Evolutionary conservation across 2,888 invertebrate genomes (phyloP), one percentile per base, ranked within the genome.

Genomic region (Colostygia pectinataria): DNA sequence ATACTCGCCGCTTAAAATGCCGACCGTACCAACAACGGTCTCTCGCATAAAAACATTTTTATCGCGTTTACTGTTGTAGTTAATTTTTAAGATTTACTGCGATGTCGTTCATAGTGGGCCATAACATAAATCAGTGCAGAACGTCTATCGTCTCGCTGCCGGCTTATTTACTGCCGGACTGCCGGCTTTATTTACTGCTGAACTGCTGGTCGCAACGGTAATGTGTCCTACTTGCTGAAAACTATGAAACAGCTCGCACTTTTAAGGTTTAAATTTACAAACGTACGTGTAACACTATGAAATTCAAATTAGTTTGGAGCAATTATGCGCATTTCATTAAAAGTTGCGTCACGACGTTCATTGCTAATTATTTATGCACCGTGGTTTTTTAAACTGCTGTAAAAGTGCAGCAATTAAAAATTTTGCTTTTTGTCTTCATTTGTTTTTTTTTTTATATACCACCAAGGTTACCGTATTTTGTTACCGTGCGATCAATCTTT

Each of bases 71-170:
- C 57, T 48, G 46, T 28, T 53, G 57, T 49, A 61, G 56, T 67
- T 60, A 65, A 63, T 72, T 68, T 71, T 63, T 61, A 67, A 71
- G 67, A 73, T 70, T 65, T 73, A 71, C 57, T 61, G 59, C 57
- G 15, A 54, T 70, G 69, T 69, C 73, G 65, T 69, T 71, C 66
- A 71, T 68, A 67, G 67, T 66, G 50, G 69, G 65, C 65, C 52
- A 65, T 68, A 68, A 65, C 65, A 74, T 81, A 80, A 80, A 81
- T 80, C 75, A 74, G 61, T 38, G 40, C 37, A 54, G 58, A 56
- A 61, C 65, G 67, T 74, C 71, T 71, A 75, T 77, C 73, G 68
- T 63, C 51, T 46, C 59, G 54, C 56, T 59, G 62, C 53, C 58
- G 53, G 51, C 57, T 65, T 74, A 73, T 74, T 71, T 71, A 73